Conservation (phyloP, 2,797 vertebrate genomes). For the Limnodromus scolopaceus region DNA sequence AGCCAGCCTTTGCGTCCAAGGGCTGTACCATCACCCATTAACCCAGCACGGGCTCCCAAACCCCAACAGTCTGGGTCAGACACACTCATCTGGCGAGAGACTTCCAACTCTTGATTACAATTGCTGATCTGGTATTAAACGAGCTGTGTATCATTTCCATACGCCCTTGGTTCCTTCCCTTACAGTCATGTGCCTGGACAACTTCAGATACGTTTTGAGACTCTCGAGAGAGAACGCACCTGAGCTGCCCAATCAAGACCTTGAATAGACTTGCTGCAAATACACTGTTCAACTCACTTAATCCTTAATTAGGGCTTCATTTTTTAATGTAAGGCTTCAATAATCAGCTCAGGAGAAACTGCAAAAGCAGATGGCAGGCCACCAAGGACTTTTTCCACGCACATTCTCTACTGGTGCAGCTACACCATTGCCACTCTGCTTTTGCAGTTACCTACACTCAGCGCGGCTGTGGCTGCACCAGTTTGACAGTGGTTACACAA, state of each 20-base stretch:
- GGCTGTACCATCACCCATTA: neutral
- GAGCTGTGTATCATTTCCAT: neutral
- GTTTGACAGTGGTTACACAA: neutral
- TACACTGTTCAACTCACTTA: neutral
- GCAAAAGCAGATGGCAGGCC: slow-evolving; percentile 17
- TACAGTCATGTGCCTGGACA: neutral
- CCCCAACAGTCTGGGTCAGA: accelerated
- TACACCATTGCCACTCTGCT: neutral
- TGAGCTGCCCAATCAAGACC: neutral
- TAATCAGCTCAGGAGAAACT: neutral
- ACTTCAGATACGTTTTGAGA: neutral
- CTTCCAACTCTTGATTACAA: neutral
- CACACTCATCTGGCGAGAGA: neutral
- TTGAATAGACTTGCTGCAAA: neutral
- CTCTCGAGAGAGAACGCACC: neutral
- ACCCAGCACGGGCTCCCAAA: neutral
- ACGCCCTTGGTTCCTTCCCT: neutral
- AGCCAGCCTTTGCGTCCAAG: accelerated
- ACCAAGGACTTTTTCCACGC: neutral
- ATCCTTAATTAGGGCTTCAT: slow-evolving; percentile 28
- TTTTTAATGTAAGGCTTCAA: slow-evolving; percentile 10
- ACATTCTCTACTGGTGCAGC: neutral
- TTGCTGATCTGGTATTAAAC: neutral
- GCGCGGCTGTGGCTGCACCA: accelerated
- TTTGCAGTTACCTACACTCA: neutral